Base-by-base conservation (phyloP, 64 coral and sea anemone species). In the Pocillopora damicornis region DNA sequence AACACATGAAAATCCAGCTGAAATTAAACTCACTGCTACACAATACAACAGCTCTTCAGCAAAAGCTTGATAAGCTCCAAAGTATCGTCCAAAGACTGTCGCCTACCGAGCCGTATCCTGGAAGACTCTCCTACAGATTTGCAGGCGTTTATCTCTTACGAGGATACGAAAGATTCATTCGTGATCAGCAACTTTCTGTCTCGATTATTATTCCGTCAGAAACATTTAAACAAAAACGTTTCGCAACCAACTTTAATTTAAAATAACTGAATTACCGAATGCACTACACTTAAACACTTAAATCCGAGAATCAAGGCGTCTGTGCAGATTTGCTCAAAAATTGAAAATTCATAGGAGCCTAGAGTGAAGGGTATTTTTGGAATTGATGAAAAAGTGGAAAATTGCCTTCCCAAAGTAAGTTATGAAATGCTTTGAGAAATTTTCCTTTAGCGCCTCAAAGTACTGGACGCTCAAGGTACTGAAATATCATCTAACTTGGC, bases 61-160 rank as follows among this genome's bases (percentile, higher is more conserved):
- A 82, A 26, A 17, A 63, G 63, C 42, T 88, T 37, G 76, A 23
- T 14, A 71, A 74, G 20, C 68, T 90, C 11, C 59, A 81, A 9
- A 23, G 59, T 17, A 72, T 81, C 5, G 88, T 90, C 22, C 13
- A 72, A 5, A 75, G 18, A 37, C 23, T 79, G 42, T 90, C 88
- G 15, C 23, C 61, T 59, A 83, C 61, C 58, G 88, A 90, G 59
- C 88, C 88, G 35, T 90, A 83, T 38, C 73, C 75, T 58, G 88
- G 88, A 0, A 90, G 35, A 64, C 71, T 90, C 25, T 90, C 88
- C 18, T 90, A 90, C 38, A 90, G 60, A 82, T 73, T 81, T 75
- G 59, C 79, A 0, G 88, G 36, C 17, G 73, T 90, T 45, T 74
- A 81, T 5, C 79, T 90, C 4, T 79, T 90, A 59, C n/a, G 22